Base-by-base conservation (phyloP, 2,888 invertebrate species). In the Chymomyza amoena region DNA sequence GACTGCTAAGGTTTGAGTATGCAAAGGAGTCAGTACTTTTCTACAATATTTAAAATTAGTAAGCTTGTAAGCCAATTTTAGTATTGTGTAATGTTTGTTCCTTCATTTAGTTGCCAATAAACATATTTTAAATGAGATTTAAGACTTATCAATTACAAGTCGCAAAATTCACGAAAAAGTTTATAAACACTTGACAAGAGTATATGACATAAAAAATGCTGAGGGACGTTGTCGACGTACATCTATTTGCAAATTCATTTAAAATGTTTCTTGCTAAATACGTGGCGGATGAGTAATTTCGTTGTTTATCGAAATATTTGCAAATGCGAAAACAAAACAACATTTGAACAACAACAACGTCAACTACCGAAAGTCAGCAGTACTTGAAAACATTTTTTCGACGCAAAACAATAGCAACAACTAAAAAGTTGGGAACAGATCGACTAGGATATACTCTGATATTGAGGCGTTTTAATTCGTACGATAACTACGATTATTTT, bases 221-320 rank as follows among this genome's bases (percentile, higher is more conserved):
- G 39, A 45, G 39, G 13, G 4, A 45, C 39, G 13, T 13, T n/a
- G 16, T 54, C 16, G 20, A 59, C 62, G 71, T 60, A 68, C 65
- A 73, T 16, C 68, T 54, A 50, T 61, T 63, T 50, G 51, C 52
- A 25, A 61, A 62, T 69, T 68, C 64, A 66, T 67, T 79, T 74
- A 57, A 79, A 69, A 71, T 67, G 67, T 45, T 45, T 45, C 39
- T 45, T 13, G 13, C 6, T 45, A 6, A 45, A 13, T 45, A 73
- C 79, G 78, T 70, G 83, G 77, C 80, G 85, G 78, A 82, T 82
- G 85, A 77, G 80, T 80, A 84, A 82, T 77, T 73, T 63, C 59
- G 68, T 66, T 69, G 67, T 77, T 77, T 78, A 77, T 75, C 78
- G 81, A 72, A 68, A 76, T 70, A 73, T 73, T 73, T 68, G 65